Evolutionary conservation across 2,888 invertebrate genomes (phyloP).

Genomic region (Drosophila lacicola): DNA sequence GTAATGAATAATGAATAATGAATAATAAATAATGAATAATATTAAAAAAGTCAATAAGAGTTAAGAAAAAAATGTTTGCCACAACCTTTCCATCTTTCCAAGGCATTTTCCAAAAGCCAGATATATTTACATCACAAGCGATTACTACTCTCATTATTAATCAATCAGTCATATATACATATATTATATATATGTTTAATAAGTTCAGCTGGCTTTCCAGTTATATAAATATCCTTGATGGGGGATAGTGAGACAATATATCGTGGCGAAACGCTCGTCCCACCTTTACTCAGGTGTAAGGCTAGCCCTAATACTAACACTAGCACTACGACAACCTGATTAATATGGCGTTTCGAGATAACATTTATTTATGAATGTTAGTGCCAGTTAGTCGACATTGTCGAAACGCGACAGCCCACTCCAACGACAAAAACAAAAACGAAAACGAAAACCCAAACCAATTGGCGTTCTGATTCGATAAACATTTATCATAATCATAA

Average conservation of each 20-base stretch:
- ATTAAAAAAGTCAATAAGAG: too few species aligned
- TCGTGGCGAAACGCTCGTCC: slow-evolving; percentile 10
- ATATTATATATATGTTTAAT: too few species aligned
- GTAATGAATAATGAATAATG: too few species aligned
- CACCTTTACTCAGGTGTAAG: slow-evolving; percentile 62
- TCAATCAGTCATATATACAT: too few species aligned
- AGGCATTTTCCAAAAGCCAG: too few species aligned
- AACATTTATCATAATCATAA: slow-evolving; percentile 82
- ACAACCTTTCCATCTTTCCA: too few species aligned
- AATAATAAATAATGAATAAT: too few species aligned
- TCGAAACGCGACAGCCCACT: slow-evolving; percentile 66
- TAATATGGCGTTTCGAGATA: slow-evolving; percentile 76
- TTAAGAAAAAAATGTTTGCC: too few species aligned
- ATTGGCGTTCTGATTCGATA: slow-evolving; percentile 82
- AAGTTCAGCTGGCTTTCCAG: too few species aligned
- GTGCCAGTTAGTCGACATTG: slow-evolving; percentile 46
- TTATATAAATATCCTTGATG: slow-evolving; percentile 17
- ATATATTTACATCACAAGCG: too few species aligned
- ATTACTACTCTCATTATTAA: too few species aligned
- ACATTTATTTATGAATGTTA: slow-evolving; percentile 72
- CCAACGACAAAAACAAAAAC: slow-evolving; percentile 48
- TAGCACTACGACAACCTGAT: slow-evolving; percentile 52
- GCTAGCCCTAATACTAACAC: slow-evolving; percentile 14
- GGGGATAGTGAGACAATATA: slow-evolving; percentile 15
- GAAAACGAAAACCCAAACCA: slow-evolving; percentile 45